A percentile compares a stretch with the other conserved stretches of the same genome.
Conservation (phyloP, 2,797 vertebrate species). For the Pyrocephalus nanus region DNA sequence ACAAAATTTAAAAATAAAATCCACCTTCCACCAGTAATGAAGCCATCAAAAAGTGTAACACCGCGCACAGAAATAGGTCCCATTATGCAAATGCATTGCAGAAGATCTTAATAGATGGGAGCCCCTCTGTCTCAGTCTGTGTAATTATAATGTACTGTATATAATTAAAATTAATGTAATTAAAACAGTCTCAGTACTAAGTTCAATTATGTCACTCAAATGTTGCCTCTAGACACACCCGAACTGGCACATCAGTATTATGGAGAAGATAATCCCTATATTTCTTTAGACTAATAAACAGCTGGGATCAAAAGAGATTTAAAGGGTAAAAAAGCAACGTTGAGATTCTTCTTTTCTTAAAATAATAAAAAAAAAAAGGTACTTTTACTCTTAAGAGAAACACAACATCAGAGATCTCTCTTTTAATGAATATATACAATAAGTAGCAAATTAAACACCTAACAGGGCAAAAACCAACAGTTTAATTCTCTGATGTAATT, state of each 20-base stretch:
- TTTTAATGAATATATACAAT: not conserved
- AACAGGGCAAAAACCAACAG: not conserved
- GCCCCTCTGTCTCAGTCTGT: conserved; percentile 43
- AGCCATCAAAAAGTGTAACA: conserved; percentile 55
- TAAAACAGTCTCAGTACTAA: conserved; percentile 40
- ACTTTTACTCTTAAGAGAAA: not conserved
- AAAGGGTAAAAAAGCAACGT: not conserved
- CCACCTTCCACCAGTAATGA: conserved; percentile 48
- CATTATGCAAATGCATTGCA: conserved; percentile 33
- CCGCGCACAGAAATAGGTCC: conserved; percentile 31
- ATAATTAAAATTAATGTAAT: conserved; percentile 74
- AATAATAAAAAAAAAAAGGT: not conserved
- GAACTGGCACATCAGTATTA: conserved; percentile 10
- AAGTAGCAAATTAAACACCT: not conserved
- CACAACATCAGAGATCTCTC: not conserved
- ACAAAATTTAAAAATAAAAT: conserved; percentile 18
- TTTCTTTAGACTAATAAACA: not conserved
- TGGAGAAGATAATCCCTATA: not conserved
- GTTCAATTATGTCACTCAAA: conserved; percentile 63
- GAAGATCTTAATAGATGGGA: conserved; percentile 42
- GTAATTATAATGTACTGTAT: conserved; percentile 68
- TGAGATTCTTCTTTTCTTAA: not conserved
- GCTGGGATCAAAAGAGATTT: not conserved
- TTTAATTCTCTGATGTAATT: not conserved
- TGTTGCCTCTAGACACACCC: conserved; percentile 23